Evolutionary conservation across 2,888 invertebrate species (phyloP).

Genomic region (Caenorhabditis panamensis): DNA sequence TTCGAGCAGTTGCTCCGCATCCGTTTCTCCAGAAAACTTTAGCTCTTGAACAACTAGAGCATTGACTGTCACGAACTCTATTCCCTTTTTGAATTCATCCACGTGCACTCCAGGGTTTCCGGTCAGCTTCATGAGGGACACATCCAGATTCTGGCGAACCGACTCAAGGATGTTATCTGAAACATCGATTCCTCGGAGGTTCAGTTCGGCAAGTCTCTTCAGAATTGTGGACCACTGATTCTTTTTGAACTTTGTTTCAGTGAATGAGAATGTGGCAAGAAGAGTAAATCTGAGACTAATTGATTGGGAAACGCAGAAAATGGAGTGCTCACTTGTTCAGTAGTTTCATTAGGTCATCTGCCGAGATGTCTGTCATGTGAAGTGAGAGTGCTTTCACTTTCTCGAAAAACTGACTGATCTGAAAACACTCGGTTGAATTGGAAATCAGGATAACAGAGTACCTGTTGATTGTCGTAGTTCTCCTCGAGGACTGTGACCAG

Average conservation of each 20-base stretch:
- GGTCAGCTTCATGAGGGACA: slow-evolving; percentile 56
- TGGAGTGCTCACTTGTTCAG: slow-evolving; percentile 18
- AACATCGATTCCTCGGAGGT: slow-evolving; percentile 60
- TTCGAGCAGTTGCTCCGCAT: slow-evolving; percentile 64
- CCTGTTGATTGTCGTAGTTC: slow-evolving; percentile 36
- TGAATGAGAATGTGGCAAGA: slow-evolving; percentile 56
- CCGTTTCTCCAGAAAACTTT: slow-evolving; percentile 54
- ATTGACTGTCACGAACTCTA: slow-evolving; percentile 64
- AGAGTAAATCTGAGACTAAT: slow-evolving; percentile 31
- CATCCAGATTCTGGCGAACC: slow-evolving; percentile 41
- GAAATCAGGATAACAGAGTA: neutral
- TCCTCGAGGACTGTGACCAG: slow-evolving; percentile 53
- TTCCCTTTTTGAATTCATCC: slow-evolving; percentile 45
- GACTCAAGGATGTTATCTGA: slow-evolving; percentile 48
- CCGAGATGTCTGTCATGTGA: slow-evolving; percentile 37
- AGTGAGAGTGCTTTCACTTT: slow-evolving; percentile 44
- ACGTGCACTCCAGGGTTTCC: slow-evolving; percentile 61
- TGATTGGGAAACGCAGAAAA: neutral
- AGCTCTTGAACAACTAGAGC: slow-evolving; percentile 60
- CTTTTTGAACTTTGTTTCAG: slow-evolving; percentile 44
- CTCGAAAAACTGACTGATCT: slow-evolving; percentile 44
- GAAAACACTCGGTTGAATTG: neutral
- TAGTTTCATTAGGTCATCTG: slow-evolving; percentile 33
- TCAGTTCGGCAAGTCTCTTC: slow-evolving; percentile 35
- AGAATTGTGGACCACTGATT: slow-evolving; percentile 46